phyloP scores from a whole-genome alignment of 2,888 invertebrate species.

The Drosophila lutescens region DNA sequence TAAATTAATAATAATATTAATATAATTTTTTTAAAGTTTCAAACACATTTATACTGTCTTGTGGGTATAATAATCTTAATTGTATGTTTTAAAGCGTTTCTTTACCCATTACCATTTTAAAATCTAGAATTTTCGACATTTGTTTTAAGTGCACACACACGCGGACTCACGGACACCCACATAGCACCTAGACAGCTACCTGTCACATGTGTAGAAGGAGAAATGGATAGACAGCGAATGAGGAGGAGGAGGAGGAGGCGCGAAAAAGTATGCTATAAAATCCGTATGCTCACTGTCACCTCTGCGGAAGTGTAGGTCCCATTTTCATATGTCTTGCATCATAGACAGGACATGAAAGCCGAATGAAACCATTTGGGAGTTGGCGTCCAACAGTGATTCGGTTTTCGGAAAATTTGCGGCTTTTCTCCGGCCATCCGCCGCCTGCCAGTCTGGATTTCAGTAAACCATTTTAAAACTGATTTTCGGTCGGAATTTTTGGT shows the following conservation, averaged over 20 bases:
- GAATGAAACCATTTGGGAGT: conserved; percentile 27
- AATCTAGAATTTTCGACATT: no score
- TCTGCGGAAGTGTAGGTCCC: conserved; percentile 15
- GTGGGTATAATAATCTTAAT: no score
- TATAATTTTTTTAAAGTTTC: no score
- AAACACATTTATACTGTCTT: no score
- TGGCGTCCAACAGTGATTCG: conserved; percentile 27
- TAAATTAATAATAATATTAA: no score
- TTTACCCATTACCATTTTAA: not conserved
- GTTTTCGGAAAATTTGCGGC: conserved; percentile 32
- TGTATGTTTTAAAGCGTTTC: no score
- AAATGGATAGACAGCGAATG: conserved; percentile 24
- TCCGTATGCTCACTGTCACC: conserved; percentile 40
- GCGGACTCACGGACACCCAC: conserved; percentile 11
- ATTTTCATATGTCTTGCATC: conserved; percentile 33
- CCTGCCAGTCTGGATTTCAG: not conserved
- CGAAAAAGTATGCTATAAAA: conserved; percentile 73
- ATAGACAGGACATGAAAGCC: conserved; percentile 34
- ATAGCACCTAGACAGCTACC: conserved; percentile 39
- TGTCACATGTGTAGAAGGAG: conserved; percentile 34
- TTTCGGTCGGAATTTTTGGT: not conserved
- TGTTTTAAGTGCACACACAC: conserved; percentile 15
- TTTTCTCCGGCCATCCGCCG: conserved; percentile 1
- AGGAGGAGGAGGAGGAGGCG: conserved; percentile 40
- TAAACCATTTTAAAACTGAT: not conserved